Conservation (phyloP, 2,888 invertebrate genomes). For the Lysandra bellargus region DNA sequence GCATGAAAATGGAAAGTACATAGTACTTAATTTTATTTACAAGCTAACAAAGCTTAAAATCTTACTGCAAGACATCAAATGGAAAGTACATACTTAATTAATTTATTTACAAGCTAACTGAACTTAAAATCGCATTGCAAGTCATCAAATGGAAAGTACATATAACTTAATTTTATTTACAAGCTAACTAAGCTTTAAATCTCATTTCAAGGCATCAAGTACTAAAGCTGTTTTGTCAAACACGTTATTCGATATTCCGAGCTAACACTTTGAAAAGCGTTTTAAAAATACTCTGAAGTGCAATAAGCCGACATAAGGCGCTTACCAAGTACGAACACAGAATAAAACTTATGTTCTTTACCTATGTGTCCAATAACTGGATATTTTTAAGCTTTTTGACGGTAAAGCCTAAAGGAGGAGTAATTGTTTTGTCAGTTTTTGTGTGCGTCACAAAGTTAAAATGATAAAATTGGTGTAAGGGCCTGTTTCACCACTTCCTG, state of each 20-base stretch:
- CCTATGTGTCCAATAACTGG: neutral
- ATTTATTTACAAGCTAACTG: too few relatives aligned
- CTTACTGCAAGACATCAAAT: too few relatives aligned
- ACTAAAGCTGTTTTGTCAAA: slow-evolving; percentile 1
- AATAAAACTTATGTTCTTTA: slow-evolving; percentile 2
- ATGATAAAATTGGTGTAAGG: too few relatives aligned
- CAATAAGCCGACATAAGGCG: slow-evolving; percentile 17
- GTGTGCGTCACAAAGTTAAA: too few relatives aligned
- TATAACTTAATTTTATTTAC: neutral
- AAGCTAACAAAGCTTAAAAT: too few relatives aligned
- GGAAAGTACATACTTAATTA: too few relatives aligned
- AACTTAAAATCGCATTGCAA: too few relatives aligned
- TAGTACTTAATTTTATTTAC: too few relatives aligned
- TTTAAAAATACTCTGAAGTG: slow-evolving; percentile 1
- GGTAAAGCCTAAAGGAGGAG: neutral
- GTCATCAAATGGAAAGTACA: too few relatives aligned
- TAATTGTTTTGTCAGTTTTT: too few relatives aligned
- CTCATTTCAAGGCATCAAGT: neutral
- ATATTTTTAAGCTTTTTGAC: neutral
- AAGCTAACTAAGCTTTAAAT: neutral
- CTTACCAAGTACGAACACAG: neutral
- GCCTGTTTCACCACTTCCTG: too few relatives aligned
- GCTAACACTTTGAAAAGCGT: neutral
- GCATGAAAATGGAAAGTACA: too few relatives aligned
- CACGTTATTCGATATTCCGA: neutral